Base-by-base conservation (phyloP, 2,888 invertebrate species). In the Julus scandinavius region DNA sequence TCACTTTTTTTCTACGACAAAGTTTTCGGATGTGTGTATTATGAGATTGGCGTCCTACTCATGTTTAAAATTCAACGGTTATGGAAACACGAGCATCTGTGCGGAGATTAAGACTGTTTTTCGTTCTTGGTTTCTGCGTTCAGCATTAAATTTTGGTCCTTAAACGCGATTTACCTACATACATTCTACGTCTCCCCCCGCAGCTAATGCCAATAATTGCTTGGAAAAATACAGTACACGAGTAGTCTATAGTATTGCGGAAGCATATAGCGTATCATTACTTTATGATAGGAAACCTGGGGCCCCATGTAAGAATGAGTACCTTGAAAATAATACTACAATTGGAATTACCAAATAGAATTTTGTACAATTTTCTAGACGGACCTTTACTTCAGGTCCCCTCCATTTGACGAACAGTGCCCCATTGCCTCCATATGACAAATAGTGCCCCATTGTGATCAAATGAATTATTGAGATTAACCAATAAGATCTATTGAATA, bases 111-210 rank as follows among this genome's bases (percentile, higher is more conserved):
- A 38, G 29, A 38, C 80, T 38, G 80, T 15, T 80, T 80, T 38
- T 80, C 38, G 80, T 15, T 29, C 72, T 38, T 29, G 80, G 15
- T 38, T 38, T 72, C 29, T 29, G 38, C 80, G 45, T 45, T 40
- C 80, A 38, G 72, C 29, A 80, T 80, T 38, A 38, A 80, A 80
- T 29, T 80, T 80, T 80, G 80, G 80, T 13, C 38, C 38, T 80
- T 80, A 80, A 80, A 40, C 38, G 38, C 29, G 38, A 40, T 40
- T 38, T 80, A n/a, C n/a, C n/a, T n/a, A 80, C 80, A 38, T 29
- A 80, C 80, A 29, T 80, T 40, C 9, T 29, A 29, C 5, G 0
- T 20, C 72, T 72, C 20, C 38, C 80, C 38, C 80, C 38, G 5
- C 38, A 38, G 38, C 80, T 72, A 80, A 11, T 72, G 9, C 11